Conservation (phyloP, 2,888 invertebrate genomes). For the Oxytorus armatus region DNA sequence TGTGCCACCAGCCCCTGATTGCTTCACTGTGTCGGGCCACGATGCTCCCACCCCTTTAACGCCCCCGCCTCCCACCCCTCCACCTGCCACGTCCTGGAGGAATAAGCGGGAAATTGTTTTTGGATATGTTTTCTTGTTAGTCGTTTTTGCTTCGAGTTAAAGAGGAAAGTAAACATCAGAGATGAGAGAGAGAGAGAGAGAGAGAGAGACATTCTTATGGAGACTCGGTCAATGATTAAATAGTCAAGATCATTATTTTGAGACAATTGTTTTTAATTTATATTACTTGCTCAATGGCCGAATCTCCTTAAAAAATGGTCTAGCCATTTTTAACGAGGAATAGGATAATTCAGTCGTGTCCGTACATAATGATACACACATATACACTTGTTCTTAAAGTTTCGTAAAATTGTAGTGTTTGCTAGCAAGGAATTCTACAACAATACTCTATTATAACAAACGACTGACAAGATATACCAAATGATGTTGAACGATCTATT, state of each 20-base stretch:
- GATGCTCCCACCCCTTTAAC: slow-evolving; percentile 91
- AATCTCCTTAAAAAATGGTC: neutral
- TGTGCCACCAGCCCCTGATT: slow-evolving; percentile 92
- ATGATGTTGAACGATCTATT: too few relatives aligned
- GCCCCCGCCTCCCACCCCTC: slow-evolving; percentile 84
- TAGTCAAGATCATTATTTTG: neutral
- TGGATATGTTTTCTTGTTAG: slow-evolving; percentile 80
- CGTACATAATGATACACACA: neutral
- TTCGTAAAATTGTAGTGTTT: neutral
- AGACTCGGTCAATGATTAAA: neutral
- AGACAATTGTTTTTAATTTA: neutral
- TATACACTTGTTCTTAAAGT: neutral
- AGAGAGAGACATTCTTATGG: slow-evolving; percentile 4
- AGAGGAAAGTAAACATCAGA: slow-evolving; percentile 36
- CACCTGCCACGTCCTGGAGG: slow-evolving; percentile 83
- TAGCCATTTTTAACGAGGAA: slow-evolving; percentile 10
- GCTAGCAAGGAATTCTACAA: neutral
- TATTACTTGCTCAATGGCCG: neutral
- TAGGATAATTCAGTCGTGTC: slow-evolving; percentile 24
- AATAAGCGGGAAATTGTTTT: slow-evolving; percentile 81
- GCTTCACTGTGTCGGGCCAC: slow-evolving; percentile 94
- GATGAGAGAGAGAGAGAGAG: slow-evolving; percentile 36
- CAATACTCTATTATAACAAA: neutral
- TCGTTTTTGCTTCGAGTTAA: slow-evolving; percentile 42
- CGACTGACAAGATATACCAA: too few relatives aligned